Percentiles rank a stretch among this genome's conserved stretches.
These are phyloP conservation scores for Drosophila ochracea DNA, from an alignment of 2,888 invertebrate genomes.

Conservation along the genomic window DNA sequence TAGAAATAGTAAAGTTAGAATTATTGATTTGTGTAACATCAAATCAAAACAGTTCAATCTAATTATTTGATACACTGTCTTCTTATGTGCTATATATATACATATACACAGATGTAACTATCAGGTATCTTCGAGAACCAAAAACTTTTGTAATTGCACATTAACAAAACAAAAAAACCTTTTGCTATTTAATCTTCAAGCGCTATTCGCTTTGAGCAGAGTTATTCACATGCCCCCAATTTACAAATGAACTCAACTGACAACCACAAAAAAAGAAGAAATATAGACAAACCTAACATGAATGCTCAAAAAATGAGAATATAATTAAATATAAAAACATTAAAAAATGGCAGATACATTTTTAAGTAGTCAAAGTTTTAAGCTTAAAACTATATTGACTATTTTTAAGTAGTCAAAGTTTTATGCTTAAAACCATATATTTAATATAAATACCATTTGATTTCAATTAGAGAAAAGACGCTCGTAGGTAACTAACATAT, in stretches of 20 bases:
- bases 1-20: slow-evolving; percentile 13
- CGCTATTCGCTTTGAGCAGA: slow-evolving; percentile 45
- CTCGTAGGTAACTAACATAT: slow-evolving; percentile 36
- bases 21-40: background rate
- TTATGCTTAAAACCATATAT: slow-evolving; percentile 39
- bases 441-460: slow-evolving; percentile 22
- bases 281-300: slow-evolving; percentile 4
- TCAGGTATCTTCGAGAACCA: slow-evolving; percentile 19
- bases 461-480: slow-evolving; percentile 51
- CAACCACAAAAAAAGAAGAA: background rate
- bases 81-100: slow-evolving; percentile 29
- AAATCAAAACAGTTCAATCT: slow-evolving; percentile 27
- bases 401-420: slow-evolving; percentile 49
- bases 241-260: slow-evolving; percentile 27
- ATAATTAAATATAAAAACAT: slow-evolving; percentile 21
- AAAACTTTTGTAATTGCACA: slow-evolving; percentile 50
- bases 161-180: slow-evolving; percentile 26
- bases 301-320: slow-evolving; percentile 58
- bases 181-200: slow-evolving; percentile 40
- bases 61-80: slow-evolving; percentile 53
- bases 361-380: slow-evolving; percentile 48
- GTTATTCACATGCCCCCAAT: slow-evolving; percentile 24
- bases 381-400: slow-evolving; percentile 33
- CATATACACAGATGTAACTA: slow-evolving; percentile 7
- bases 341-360: slow-evolving; percentile 27